Evolutionary conservation across 2,888 invertebrate genomes (phyloP), one percentile per base, ranked within the genome.

Genomic region (Lydus trimaculatus): DNA sequence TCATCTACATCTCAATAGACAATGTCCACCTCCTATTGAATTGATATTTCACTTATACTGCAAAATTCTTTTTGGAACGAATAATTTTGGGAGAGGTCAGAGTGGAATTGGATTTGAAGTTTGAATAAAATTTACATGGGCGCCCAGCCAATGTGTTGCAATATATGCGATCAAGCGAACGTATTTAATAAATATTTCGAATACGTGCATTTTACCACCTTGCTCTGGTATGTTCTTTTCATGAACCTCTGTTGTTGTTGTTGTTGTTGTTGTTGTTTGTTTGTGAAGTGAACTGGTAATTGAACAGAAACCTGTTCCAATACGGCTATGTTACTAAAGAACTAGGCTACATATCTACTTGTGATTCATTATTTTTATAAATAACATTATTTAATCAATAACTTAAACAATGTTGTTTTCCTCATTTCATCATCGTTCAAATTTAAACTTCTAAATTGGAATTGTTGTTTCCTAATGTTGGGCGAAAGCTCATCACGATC

Each of bases 171-270:
- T 71, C 71, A 62, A 64, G 31, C 66, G 58, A 69, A 71, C 65
- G 69, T 43, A 71, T 71, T n/a, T 71, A 71, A 71, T 71, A 71
- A 71, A 71, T 71, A 65, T 66, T 64, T 71, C 58, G 71, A 63
- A 69, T 71, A 71, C 71, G 68, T 69, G 64, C 67, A 66, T 71
- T 71, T 71, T 69, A 66, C 69, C 71, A 71, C 71, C 71, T 71
- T 66, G 66, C 68, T 66, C 66, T 66, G 71, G 67, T 70, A 64
- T 70, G 67, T 61, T 66, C 68, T 63, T 69, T 71, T 69, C 66
- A 69, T 69, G 67, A 70, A 67, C 70, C 64, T 70, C 70, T 64
- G 48, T 43, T 43, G 43, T 43, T 43, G 17, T 43, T 43, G 36
- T n/a, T 39, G 39, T 39, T 39, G 39, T 36, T 43, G 43, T 43